A percentile compares a stretch with the other conserved stretches of the same genome.
Conservation (phyloP, 2,797 vertebrate genomes). For the Aselliscus stoliczkanus region DNA sequence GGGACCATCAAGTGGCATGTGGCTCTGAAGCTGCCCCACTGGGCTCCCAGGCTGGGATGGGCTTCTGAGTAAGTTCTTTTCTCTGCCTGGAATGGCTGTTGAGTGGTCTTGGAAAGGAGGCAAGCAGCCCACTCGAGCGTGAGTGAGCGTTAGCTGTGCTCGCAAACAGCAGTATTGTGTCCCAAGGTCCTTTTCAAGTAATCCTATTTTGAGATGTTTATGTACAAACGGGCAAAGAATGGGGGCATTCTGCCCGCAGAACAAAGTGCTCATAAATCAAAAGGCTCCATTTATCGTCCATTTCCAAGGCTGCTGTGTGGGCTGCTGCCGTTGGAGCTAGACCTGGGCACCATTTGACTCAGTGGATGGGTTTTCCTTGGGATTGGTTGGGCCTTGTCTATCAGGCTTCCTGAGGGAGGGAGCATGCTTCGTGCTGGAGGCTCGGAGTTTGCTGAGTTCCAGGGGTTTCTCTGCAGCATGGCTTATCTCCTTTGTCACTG, state of each 20-base stretch:
- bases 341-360: background rate
- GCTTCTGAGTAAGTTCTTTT: background rate
- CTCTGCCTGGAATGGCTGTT: background rate
- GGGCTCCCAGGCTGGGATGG: background rate
- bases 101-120: background rate
- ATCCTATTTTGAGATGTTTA: conserved; percentile 62
- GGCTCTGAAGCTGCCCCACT: background rate
- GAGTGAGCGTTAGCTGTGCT: fast-evolving
- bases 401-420: background rate
- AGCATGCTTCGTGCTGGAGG: background rate
- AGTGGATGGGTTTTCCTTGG: background rate
- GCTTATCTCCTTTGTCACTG: background rate
- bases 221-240: conserved; percentile 37
- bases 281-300: background rate
- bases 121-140: fast-evolving
- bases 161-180: conserved; percentile 6
- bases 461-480: background rate
- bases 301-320: conserved; percentile 38
- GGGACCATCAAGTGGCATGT: background rate
- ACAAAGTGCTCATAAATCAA: conserved; percentile 55
- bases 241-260: conserved; percentile 25
- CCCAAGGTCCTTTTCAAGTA: conserved; percentile 64
- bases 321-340: background rate
- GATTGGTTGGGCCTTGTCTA: background rate
- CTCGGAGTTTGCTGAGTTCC: background rate